A percentile compares a stretch with the other conserved stretches of the same genome.
These are phyloP conservation scores for Larimichthys crocea DNA, from an alignment of 2,113 vertebrate species.

Conservation along the genomic window DNA sequence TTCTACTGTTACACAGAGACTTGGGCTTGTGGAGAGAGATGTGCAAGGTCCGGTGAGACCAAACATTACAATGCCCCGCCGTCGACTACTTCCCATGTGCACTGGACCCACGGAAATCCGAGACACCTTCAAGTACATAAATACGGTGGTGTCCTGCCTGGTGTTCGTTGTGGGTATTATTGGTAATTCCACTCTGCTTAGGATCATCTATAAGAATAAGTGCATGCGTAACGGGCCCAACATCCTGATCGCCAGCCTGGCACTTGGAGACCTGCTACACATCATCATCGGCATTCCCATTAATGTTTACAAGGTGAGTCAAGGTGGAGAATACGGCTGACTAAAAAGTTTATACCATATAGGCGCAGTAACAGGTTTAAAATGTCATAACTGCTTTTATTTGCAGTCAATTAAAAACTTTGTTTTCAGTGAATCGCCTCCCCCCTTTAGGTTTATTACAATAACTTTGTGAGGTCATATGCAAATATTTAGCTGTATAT, in stretches of 20 bases:
- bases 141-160: constrained; percentile 92
- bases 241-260: constrained; percentile 95
- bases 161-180: constrained; percentile 95
- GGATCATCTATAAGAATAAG: constrained; percentile 98
- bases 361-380: not conserved
- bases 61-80: constrained; percentile 75
- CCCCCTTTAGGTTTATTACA: not conserved
- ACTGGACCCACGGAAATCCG: constrained; percentile 85
- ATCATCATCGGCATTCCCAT: constrained; percentile 95
- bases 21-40: constrained; percentile 61
- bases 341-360: not conserved
- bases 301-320: constrained; percentile 93
- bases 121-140: constrained; percentile 96
- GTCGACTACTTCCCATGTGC: constrained; percentile 86
- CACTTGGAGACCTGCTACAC: constrained; percentile 94
- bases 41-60: constrained; percentile 55
- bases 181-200: constrained; percentile 93
- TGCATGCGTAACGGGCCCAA: constrained; percentile 97
- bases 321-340: not conserved
- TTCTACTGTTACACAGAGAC: constrained; percentile 55
- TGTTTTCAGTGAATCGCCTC: not conserved
- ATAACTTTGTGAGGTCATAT: constrained; percentile 1
- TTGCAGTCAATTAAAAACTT: constrained; percentile 1
- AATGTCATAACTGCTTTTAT: not conserved
- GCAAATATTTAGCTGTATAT: constrained; percentile 13